Percentiles rank a stretch among this genome's conserved stretches.
Evolutionary conservation across 2,888 invertebrate species (phyloP).

Genomic region (Reticulitermes lucifugus): DNA sequence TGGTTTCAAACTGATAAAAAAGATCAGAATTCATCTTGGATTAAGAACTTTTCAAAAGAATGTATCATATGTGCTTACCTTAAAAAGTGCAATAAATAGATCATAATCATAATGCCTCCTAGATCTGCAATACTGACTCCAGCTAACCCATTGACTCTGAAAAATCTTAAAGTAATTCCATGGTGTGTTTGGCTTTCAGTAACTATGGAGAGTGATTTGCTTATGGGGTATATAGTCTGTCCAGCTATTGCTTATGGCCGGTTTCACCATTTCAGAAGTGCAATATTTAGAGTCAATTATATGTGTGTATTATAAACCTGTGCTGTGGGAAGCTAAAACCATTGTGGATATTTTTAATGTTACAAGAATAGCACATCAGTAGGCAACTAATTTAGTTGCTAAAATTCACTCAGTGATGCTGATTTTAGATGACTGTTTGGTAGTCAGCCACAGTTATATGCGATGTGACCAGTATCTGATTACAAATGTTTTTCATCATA

Average conservation of each 20-base stretch:
- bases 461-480: too few species aligned
- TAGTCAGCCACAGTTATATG: too few species aligned
- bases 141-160: neutral
- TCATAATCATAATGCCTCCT: neutral
- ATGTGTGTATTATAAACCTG: too few species aligned
- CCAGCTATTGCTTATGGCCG: neutral
- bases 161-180: neutral
- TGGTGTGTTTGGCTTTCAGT: neutral
- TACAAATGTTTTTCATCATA: too few species aligned
- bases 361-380: too few species aligned
- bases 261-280: neutral
- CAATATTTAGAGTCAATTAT: constrained; percentile 1
- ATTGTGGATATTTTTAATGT: too few species aligned
- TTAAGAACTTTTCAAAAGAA: neutral
- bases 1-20: too few species aligned
- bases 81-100: neutral
- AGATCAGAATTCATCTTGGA: too few species aligned
- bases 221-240: neutral
- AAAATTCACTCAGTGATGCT: too few species aligned
- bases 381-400: too few species aligned
- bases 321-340: too few species aligned
- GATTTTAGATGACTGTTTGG: too few species aligned
- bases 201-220: neutral
- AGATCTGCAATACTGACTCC: constrained; percentile 22
- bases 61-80: neutral